Conservation (phyloP, 1,140 invertebrate genomes). For the Danaus melanippus region DNA sequence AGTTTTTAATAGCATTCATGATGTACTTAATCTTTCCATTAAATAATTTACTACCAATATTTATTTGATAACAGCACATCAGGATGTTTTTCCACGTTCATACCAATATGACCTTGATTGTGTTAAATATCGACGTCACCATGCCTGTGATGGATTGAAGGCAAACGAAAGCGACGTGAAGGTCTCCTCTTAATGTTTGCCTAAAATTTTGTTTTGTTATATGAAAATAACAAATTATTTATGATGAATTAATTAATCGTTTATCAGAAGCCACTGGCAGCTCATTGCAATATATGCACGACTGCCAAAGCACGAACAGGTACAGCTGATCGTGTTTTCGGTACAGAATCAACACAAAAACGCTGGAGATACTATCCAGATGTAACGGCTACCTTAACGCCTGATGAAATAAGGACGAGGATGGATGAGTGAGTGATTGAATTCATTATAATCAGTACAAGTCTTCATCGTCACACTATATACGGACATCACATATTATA, state of each 20-base stretch:
- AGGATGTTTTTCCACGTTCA: constrained; percentile 66
- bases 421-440: constrained; percentile 38
- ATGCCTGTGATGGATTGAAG: constrained; percentile 50
- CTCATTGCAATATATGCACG: constrained; percentile 23
- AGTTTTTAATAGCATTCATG: too few relatives aligned
- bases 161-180: constrained; percentile 13
- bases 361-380: constrained; percentile 55
- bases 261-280: constrained; percentile 25
- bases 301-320: constrained; percentile 11
- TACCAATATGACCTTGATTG: constrained; percentile 70
- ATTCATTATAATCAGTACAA: too few relatives aligned
- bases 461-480: too few relatives aligned
- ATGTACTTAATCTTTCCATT: too few relatives aligned
- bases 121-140: constrained; percentile 45
- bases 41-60: not conserved
- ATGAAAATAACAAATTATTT: too few relatives aligned
- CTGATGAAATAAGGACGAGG: constrained; percentile 30
- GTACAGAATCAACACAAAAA: constrained; percentile 27
- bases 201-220: too few relatives aligned
- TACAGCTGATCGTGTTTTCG: constrained; percentile 5
- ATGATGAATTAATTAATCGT: not conserved
- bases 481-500: too few relatives aligned
- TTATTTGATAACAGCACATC: constrained; percentile 40
- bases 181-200: too few relatives aligned
- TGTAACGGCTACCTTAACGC: constrained; percentile 31